Evolutionary conservation across 2,113 vertebrate species (phyloP).

Genomic region (Petrocephalus microphthalmus): DNA sequence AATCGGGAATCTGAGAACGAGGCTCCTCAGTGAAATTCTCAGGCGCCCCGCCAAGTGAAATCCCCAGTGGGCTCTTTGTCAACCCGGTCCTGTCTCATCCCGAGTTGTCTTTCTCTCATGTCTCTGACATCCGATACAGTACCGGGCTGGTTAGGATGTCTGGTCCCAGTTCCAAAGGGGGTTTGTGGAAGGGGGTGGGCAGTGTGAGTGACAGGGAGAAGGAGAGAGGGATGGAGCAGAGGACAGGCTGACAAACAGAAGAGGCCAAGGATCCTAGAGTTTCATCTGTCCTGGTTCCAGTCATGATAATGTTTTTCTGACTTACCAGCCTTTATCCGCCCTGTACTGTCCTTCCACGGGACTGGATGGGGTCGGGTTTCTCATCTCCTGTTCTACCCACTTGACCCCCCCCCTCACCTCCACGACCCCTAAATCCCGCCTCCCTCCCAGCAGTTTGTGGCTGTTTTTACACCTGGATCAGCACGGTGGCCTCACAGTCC

Average conservation of each 20-base stretch:
- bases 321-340: conserved; percentile 27
- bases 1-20: not conserved
- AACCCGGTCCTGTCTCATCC: not conserved
- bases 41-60: not conserved
- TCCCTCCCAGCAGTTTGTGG: conserved; percentile 21
- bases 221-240: not conserved
- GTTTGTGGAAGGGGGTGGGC: not conserved
- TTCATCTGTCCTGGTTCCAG: conserved; percentile 19
- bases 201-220: not conserved
- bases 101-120: not conserved
- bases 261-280: not conserved
- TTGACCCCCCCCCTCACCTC: conserved; percentile 31
- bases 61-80: conserved; percentile 14
- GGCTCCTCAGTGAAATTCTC: not conserved
- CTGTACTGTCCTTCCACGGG: conserved; percentile 17
- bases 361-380: conserved; percentile 36
- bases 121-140: conserved; percentile 7
- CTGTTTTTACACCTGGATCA: conserved; percentile 36
- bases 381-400: conserved; percentile 24
- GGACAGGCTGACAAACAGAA: not conserved
- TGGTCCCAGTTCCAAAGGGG: not conserved
- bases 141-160: not conserved
- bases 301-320: conserved; percentile 33
- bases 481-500: not conserved
- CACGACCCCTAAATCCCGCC: not conserved